phyloP scores from a whole-genome alignment of 1,140 invertebrate genomes.

The Calephelis nemesis region DNA sequence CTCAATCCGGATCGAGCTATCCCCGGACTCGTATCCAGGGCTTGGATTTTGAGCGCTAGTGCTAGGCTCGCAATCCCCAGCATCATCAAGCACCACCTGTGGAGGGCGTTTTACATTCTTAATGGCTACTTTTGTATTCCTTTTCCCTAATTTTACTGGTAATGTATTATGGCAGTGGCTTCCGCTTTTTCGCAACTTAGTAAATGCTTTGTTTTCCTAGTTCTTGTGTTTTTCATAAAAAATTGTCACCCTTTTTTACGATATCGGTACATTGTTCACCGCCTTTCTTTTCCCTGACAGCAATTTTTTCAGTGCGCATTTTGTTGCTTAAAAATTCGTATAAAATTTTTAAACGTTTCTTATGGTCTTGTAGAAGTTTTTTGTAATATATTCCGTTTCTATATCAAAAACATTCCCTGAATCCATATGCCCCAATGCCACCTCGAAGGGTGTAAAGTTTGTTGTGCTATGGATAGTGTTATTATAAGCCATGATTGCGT shows the following conservation, averaged over 20 bases:
- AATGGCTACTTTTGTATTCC: conserved; percentile 1
- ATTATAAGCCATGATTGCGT: conserved; percentile 42
- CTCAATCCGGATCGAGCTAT: conserved; percentile 9
- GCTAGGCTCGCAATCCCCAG: background rate
- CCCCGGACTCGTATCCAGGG: background rate
- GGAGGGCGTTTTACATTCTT: conserved; percentile 6
- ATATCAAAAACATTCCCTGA: conserved; percentile 27
- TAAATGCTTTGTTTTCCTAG: conserved; percentile 13
- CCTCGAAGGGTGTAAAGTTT: conserved; percentile 38
- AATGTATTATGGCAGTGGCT: conserved; percentile 3
- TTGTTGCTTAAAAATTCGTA: too few relatives aligned
- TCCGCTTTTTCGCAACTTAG: conserved; percentile 12
- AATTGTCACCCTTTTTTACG: background rate
- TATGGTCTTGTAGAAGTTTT: conserved; percentile 41
- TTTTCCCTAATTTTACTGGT: background rate
- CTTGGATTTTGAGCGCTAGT: background rate
- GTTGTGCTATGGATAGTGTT: conserved; percentile 35
- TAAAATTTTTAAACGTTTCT: conserved; percentile 32
- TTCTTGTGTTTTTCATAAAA: conserved; percentile 19
- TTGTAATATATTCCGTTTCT: conserved; percentile 33
- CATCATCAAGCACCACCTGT: background rate
- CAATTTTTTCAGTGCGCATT: conserved; percentile 3
- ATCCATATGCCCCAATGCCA: conserved; percentile 43
- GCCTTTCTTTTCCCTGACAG: background rate
- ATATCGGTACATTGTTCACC: background rate